These are phyloP conservation scores for Pyralis farinalis DNA, from an alignment of 2,888 invertebrate species.

Conservation along the genomic window DNA sequence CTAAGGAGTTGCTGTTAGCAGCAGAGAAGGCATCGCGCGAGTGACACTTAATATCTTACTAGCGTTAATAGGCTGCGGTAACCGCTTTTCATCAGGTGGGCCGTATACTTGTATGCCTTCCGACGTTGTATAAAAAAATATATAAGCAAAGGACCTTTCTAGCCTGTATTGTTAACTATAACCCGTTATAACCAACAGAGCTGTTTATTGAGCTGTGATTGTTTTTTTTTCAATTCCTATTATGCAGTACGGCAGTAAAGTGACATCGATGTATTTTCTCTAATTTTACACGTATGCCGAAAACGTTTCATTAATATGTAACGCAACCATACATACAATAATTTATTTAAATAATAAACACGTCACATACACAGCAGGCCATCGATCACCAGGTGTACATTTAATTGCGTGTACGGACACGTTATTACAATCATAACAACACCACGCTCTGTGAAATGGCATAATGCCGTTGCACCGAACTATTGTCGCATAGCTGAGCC, in stretches of 20 bases:
- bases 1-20: too few species aligned
- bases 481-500: conserved; percentile 57
- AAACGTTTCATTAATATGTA: conserved; percentile 5
- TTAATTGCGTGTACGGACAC: conserved; percentile 1
- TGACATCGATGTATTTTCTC: background rate
- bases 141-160: too few species aligned
- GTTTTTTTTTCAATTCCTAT: background rate
- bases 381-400: conserved; percentile 4
- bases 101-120: too few species aligned
- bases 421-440: background rate
- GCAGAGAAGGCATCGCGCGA: too few species aligned
- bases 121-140: too few species aligned
- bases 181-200: background rate
- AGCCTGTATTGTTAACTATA: too few species aligned
- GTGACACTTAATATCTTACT: too few species aligned
- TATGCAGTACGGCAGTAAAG: too few species aligned
- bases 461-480: conserved; percentile 42
- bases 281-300: conserved; percentile 3
- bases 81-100: too few species aligned
- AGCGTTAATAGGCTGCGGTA: too few species aligned
- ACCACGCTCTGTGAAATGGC: conserved; percentile 36
- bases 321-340: background rate
- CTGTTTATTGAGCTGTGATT: background rate
- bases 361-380: background rate
- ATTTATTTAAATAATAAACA: conserved; percentile 4